Base-by-base conservation (phyloP, 2,888 invertebrate species). In the Drosophila prostipennis region DNA sequence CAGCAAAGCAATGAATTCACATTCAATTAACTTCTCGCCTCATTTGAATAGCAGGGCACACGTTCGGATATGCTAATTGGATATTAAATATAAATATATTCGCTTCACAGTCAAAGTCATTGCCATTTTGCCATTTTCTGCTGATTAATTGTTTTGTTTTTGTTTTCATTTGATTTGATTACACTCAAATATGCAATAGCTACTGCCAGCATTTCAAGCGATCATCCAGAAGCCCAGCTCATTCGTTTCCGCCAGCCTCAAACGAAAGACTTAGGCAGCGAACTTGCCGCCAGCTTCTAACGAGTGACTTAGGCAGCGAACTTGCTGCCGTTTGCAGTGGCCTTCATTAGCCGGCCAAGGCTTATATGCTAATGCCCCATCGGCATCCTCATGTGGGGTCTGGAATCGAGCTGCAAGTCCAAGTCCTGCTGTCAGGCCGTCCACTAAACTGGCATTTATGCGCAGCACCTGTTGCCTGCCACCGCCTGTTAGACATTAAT, bases 81-180 rank as follows among this genome's bases (percentile, higher is more conserved):
- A 48, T 54, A 70, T 60, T 70, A 70, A 53, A 53, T 60, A 40
- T 16, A 48, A 59, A 71, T 71, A 53, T 60, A 69, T 71, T 51
- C 72, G 52, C 32, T 37, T 69, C 51, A 60, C 72, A 71, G 71
- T 51, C 59, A 53, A 49, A 63, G 69, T 69, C 69, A 69, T 59
- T 71, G 69, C 70, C 69, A 42, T 68, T 68, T 68, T 40, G 40
- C 57, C 37, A 45, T 52, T 67, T 45, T 57, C 43, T 23, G 70
- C 77, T 84, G 82, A 84, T 82, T 82, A 87, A 84, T 82, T 72
- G 81, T 51, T 77, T 81, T 81, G 75, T 81, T 81, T 64, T 76
- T 74, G 59, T 67, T 65, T 61, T 61, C 53, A 61, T 26, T 29
- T 29, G 29, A 26, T 26, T 26, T 19, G 19, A 19, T 60, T 65